Evolutionary conservation across 92 coral and sea anemone species (phyloP).

Genomic region (Isaurus tuberculatus): DNA sequence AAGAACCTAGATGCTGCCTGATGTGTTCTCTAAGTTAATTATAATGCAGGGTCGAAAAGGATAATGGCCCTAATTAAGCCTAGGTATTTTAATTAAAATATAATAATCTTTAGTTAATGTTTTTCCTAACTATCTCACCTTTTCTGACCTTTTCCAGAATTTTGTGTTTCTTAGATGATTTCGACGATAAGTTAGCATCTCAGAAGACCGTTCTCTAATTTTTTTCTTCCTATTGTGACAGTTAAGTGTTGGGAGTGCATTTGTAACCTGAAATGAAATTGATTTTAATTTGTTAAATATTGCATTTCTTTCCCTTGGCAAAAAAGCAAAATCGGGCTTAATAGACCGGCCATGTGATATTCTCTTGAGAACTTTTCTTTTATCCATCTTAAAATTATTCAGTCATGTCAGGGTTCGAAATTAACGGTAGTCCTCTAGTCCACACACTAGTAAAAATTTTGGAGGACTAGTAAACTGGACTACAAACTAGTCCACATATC

Average conservation of each 20-base stretch:
- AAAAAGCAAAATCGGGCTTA: conserved; percentile 26
- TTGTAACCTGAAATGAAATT: conserved; percentile 47
- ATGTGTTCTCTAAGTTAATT: conserved; percentile 48
- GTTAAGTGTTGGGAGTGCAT: conserved; percentile 45
- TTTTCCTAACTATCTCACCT: conserved; percentile 42
- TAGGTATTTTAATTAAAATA: conserved; percentile 11
- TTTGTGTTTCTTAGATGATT: conserved; percentile 53
- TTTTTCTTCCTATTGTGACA: conserved; percentile 36
- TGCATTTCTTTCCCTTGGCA: conserved; percentile 24
- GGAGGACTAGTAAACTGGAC: too few relatives aligned
- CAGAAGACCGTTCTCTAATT: conserved; percentile 31
- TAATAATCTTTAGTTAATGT: conserved; percentile 17
- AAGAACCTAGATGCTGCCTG: conserved; percentile 53
- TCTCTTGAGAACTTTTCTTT: conserved; percentile 21
- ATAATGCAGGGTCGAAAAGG: conserved; percentile 46
- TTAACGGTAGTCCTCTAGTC: too few relatives aligned
- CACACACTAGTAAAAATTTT: too few relatives aligned
- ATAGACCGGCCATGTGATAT: neutral
- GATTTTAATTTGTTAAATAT: conserved; percentile 18
- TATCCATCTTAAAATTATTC: conserved; percentile 47
- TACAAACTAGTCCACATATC: conserved; percentile 6
- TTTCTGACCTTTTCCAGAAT: conserved; percentile 52
- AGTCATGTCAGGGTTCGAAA: neutral
- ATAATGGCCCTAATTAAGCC: conserved; percentile 48
- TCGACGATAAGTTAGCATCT: conserved; percentile 39